Percentiles rank a stretch among this genome's conserved stretches.
phyloP scores from a whole-genome alignment of 2,113 vertebrate genomes.

The Solenodon paradoxus region DNA sequence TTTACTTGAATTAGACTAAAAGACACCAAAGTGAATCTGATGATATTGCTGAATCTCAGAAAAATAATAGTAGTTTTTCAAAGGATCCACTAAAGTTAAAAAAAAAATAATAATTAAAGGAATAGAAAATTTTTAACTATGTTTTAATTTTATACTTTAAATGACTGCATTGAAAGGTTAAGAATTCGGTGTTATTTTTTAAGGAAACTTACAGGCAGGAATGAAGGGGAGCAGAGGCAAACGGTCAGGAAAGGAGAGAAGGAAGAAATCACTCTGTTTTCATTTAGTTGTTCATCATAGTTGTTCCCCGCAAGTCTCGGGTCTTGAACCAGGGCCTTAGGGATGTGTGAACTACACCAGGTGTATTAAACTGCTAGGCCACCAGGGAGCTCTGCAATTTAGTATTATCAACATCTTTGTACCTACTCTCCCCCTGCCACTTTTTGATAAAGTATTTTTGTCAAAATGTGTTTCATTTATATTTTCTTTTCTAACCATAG shows the following conservation, averaged over 20 bases:
- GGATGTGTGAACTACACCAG: too few relatives aligned
- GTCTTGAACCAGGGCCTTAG: too few relatives aligned
- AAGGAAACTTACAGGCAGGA: too few relatives aligned
- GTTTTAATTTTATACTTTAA: not conserved
- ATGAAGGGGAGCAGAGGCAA: too few relatives aligned
- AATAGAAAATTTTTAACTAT: not conserved
- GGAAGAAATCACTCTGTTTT: too few relatives aligned
- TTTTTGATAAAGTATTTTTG: constrained; percentile 31
- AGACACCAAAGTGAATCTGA: not conserved
- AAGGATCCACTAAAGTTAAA: not conserved
- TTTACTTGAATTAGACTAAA: not conserved
- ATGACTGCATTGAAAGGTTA: not conserved
- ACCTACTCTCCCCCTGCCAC: not conserved
- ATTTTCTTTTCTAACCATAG: not conserved
- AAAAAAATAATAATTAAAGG: not conserved
- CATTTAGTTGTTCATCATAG: too few relatives aligned
- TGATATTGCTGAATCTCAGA: not conserved
- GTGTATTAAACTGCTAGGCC: too few relatives aligned
- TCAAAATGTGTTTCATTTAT: not conserved
- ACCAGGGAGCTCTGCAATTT: too few relatives aligned
- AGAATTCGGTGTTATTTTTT: too few relatives aligned
- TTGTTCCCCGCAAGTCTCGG: too few relatives aligned
- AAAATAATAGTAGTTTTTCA: not conserved
- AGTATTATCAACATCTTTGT: not conserved
- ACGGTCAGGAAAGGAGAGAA: too few relatives aligned